Evolutionary conservation across 2,113 vertebrate genomes (phyloP).

Genomic region (Aramus guarauna): DNA sequence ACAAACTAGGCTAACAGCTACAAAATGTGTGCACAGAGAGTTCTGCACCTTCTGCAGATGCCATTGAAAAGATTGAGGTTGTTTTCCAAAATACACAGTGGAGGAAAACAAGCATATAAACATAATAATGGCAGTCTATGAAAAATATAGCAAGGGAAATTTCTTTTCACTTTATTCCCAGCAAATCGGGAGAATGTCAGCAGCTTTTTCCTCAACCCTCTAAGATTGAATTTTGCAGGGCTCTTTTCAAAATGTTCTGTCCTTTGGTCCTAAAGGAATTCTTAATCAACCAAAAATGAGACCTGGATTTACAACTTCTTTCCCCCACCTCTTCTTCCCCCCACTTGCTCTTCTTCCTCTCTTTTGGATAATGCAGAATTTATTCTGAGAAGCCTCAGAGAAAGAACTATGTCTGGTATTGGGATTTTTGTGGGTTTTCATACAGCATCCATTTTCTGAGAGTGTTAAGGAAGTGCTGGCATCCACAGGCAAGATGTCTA

Average conservation of each 20-base stretch:
- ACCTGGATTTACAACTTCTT: background rate
- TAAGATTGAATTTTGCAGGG: constrained; percentile 21
- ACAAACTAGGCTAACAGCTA: constrained; percentile 28
- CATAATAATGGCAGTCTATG: constrained; percentile 44
- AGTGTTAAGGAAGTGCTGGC: background rate
- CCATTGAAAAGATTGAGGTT: constrained; percentile 53
- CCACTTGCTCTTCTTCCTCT: background rate
- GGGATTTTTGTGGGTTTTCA: background rate
- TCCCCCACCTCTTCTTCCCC: background rate
- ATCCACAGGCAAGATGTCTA: background rate
- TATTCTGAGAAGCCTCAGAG: background rate
- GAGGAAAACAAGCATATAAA: constrained; percentile 58
- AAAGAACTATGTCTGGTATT: background rate
- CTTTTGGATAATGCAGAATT: background rate
- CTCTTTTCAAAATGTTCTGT: background rate
- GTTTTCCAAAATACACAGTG: constrained; percentile 50
- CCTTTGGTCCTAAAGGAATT: constrained; percentile 28
- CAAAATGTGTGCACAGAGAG: background rate
- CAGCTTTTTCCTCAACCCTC: background rate
- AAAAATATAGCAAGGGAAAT: constrained; percentile 42
- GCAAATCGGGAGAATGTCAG: background rate
- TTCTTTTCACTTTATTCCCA: constrained; percentile 21
- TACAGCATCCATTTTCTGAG: background rate
- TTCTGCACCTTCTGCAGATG: constrained; percentile 23
- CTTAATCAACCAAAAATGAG: constrained; percentile 46